A percentile compares a stretch with the other conserved stretches of the same genome.
phyloP scores from a whole-genome alignment of 2,888 invertebrate species.

The Troides aeacus region DNA sequence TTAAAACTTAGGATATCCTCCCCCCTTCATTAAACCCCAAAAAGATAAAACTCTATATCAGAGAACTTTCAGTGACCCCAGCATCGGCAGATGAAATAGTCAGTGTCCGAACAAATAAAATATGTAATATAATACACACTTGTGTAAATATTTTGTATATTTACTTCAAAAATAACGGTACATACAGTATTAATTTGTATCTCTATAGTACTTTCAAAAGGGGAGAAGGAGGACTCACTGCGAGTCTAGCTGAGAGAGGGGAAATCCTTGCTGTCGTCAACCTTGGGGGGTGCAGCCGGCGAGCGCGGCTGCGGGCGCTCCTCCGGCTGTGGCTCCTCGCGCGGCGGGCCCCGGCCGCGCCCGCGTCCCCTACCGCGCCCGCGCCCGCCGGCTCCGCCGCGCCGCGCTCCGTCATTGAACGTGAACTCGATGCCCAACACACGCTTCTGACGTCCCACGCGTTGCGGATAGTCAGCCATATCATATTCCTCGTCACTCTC shows the following conservation, averaged over 20 bases:
- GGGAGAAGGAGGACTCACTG: slow-evolving; percentile 69
- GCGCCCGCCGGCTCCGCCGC: slow-evolving; percentile 83
- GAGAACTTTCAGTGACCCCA: slow-evolving; percentile 28
- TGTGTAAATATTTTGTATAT: slow-evolving; percentile 80
- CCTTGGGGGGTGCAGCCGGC: slow-evolving; percentile 85
- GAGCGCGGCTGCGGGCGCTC: slow-evolving; percentile 61
- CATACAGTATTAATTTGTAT: slow-evolving; percentile 79
- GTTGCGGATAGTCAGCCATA: slow-evolving; percentile 89
- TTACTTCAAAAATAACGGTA: slow-evolving; percentile 81
- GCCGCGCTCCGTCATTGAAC: slow-evolving; percentile 89
- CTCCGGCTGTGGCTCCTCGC: slow-evolving; percentile 58
- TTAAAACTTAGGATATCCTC: slow-evolving; percentile 68
- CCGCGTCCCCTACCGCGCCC: slow-evolving; percentile 81
- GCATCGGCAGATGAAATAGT: slow-evolving; percentile 44
- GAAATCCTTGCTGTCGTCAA: slow-evolving; percentile 97
- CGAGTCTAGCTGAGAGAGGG: slow-evolving; percentile 90
- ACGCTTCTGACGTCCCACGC: slow-evolving; percentile 92
- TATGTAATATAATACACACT: slow-evolving; percentile 76
- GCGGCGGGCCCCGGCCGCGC: slow-evolving; percentile 53
- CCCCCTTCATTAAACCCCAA: slow-evolving; percentile 55
- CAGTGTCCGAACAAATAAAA: slow-evolving; percentile 52
- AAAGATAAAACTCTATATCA: slow-evolving; percentile 15
- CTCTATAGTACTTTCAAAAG: slow-evolving; percentile 71
- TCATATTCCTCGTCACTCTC: slow-evolving; percentile 87
- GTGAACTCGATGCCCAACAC: slow-evolving; percentile 93